These are phyloP conservation scores for Thera britannica DNA, from an alignment of 2,888 invertebrate species.

Conservation along the genomic window DNA sequence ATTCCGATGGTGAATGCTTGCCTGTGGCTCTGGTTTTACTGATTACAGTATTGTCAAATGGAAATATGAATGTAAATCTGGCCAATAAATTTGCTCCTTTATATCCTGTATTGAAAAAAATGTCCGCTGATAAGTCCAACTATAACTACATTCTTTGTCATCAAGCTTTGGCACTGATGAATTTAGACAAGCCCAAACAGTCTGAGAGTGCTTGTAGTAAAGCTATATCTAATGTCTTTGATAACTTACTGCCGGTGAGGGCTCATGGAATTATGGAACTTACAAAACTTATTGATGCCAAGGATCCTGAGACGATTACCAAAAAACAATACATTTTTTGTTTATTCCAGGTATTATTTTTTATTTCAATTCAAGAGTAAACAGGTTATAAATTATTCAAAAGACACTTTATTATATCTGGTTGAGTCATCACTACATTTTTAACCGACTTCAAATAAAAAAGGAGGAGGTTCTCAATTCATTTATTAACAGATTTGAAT, in stretches of 20 bases:
- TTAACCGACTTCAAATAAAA: no score
- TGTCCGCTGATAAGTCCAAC: conserved; percentile 51
- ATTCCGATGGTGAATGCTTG: conserved; percentile 67
- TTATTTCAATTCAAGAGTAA: background rate
- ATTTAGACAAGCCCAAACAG: conserved; percentile 48
- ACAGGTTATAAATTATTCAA: no score
- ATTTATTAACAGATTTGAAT: no score
- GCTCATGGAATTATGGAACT: conserved; percentile 92
- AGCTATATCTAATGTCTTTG: conserved; percentile 88
- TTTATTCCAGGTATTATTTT: conserved; percentile 87
- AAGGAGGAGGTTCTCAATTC: no score
- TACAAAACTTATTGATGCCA: conserved; percentile 88
- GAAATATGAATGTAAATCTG: conserved; percentile 41
- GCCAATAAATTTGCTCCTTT: conserved; percentile 14
- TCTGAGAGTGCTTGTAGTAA: conserved; percentile 79
- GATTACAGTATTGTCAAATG: conserved; percentile 69
- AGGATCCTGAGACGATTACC: conserved; percentile 86
- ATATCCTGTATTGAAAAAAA: conserved; percentile 49
- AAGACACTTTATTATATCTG: no score
- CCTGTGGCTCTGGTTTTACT: conserved; percentile 73
- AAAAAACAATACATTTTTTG: conserved; percentile 88
- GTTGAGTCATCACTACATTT: no score
- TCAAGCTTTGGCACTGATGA: conserved; percentile 65
- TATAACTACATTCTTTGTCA: conserved; percentile 65
- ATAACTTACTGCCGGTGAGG: conserved; percentile 90